Evolutionary conservation across 2,113 vertebrate species (phyloP), one percentile per base, ranked within the genome.

Genomic region (Heptranchias perlo): DNA sequence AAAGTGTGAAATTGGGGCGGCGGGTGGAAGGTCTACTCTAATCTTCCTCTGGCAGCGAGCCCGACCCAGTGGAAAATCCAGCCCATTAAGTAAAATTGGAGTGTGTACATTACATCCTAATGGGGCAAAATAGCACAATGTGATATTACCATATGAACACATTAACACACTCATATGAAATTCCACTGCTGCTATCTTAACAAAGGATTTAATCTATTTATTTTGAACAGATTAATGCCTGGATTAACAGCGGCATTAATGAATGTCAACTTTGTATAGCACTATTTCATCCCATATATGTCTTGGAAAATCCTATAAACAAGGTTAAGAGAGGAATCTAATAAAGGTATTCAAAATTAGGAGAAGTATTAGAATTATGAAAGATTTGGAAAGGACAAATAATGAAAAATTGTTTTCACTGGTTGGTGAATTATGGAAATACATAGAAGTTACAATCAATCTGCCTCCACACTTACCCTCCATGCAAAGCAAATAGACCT

Each of bases 91-190:
- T 25, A 52, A 58, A 58, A 16, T 44, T 44, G 52, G 11, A 91
- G 52, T 18, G 52, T 16, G 28, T 54, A 61, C 31, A 4, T 58
- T 91, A 11, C 84, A 52, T 28, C 7, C 47, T 52, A 52, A 52
- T 87, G 25, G 10, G 23, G 3, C 25, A 39, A 82, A 82, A 82
- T 4, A 13, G 44, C 39, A 39, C 39, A 82, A 82, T 44, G 76
- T n/a, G 13, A 82, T 21, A 39, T 82, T 82, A 82, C 4, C n/a
- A 82, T 18, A 82, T 82, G 76, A 78, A 78, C 76, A 78, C 76
- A 78, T 78, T 78, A 78, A 82, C 76, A 82, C 76, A 82, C 44
- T 16, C 76, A n/a, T 44, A 82, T 82, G 76, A 82, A 82, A 82
- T 82, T 82, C 76, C 35, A 44, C 76, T 44, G 76, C n/a, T 39